phyloP scores from a whole-genome alignment of 2,113 vertebrate species.

The Ptyas mucosa region DNA sequence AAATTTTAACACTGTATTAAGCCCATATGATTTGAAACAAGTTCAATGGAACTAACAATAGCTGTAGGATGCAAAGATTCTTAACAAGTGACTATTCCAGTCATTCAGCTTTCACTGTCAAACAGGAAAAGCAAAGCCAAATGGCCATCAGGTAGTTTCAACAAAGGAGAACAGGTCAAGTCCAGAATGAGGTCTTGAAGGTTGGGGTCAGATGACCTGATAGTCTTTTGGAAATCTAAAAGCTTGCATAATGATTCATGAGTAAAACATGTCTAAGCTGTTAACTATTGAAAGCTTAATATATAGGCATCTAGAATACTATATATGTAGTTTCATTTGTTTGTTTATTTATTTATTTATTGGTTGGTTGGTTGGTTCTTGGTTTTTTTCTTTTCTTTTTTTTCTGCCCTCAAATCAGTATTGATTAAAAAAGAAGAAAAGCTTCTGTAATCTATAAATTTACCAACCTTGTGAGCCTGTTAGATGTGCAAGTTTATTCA shows the following conservation, averaged over 20 bases:
- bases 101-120: background rate
- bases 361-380: background rate
- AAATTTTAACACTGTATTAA: background rate
- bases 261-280: background rate
- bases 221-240: background rate
- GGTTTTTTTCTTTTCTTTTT: background rate
- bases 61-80: background rate
- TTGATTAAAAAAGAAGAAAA: background rate
- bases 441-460: background rate
- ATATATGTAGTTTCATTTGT: background rate
- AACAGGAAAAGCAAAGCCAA: background rate
- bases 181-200: background rate
- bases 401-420: background rate
- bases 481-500: background rate
- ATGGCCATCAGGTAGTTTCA: background rate
- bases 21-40: background rate
- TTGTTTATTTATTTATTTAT: background rate
- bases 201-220: background rate
- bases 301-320: background rate
- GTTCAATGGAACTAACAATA: rapidly evolving
- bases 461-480: background rate
- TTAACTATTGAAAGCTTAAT: background rate
- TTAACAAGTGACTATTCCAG: background rate
- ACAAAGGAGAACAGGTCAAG: background rate
- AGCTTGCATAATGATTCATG: background rate